A percentile compares a stretch with the other conserved stretches of the same genome.
Evolutionary conservation across 2,113 vertebrate genomes (phyloP).

Genomic region (Lasiurus cinereus): DNA sequence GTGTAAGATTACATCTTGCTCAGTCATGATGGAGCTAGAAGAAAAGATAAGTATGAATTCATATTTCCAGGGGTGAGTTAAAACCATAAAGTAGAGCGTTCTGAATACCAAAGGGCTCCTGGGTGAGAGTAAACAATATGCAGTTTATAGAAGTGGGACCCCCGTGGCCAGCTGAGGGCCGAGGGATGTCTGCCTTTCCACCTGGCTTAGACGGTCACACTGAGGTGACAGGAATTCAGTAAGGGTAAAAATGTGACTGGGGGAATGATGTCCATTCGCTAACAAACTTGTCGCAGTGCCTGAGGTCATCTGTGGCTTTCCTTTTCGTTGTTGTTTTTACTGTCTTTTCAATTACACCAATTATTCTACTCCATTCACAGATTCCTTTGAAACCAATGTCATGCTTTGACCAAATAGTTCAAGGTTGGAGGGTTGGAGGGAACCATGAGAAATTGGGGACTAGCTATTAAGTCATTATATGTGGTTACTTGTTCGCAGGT

Average conservation of each 20-base stretch:
- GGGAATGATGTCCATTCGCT: neutral
- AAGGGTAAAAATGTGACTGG: neutral
- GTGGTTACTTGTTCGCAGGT: neutral
- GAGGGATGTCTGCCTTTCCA: neutral
- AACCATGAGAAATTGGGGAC: neutral
- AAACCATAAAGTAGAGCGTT: neutral
- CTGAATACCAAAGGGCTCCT: neutral
- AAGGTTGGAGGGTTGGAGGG: neutral
- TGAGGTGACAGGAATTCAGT: neutral
- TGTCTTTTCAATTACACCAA: neutral
- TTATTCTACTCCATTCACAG: neutral
- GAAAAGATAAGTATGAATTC: neutral
- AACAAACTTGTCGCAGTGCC: neutral
- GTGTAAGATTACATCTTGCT: neutral
- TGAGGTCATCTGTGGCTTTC: neutral
- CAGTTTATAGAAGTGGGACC: neutral
- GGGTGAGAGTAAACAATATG: neutral
- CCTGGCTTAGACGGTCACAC: neutral
- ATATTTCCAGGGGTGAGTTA: neutral
- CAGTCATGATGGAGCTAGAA: neutral
- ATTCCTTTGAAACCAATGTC: neutral
- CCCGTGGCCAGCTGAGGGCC: neutral
- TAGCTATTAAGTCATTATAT: neutral
- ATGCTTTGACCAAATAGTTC: conserved; percentile 5
- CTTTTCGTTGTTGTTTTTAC: neutral